Evolutionary conservation across 2,888 invertebrate species (phyloP), one percentile per base, ranked within the genome.

Genomic region (Eilema griseolum): DNA sequence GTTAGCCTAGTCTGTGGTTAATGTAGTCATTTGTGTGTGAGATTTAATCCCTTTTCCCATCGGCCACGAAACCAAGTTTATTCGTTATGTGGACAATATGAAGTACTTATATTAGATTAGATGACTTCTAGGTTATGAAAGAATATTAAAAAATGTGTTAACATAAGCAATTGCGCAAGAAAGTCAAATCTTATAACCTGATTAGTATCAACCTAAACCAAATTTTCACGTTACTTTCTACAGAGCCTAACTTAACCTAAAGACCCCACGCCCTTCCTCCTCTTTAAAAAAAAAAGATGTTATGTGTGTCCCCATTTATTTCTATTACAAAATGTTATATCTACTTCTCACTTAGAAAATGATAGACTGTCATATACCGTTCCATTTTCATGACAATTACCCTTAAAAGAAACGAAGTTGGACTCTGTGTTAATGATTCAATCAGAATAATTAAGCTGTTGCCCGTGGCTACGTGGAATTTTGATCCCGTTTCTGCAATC

Each of bases 21-120:
- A 59, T 67, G 31, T 69, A 74, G 70, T 64, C 61, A 74, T 78
- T 73, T 70, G 74, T 72, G 70, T 73, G 70, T 75, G 81, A 81
- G 70, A 81, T 78, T 71, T 81, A 73, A 81, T 81, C 72, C 74
- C 70, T 77, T 52, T 52, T 75, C 74, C 79, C 67, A 71, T 73
- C 20, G 60, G 62, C 56, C 20, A 31, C 14, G 11, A 70, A 75
- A 80, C 66, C 26, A 56, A 46, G 16, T 67, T 70, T 24, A 16
- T 33, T 62, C 37, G 8, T n/a, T 28, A 57, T 52, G 59, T 60
- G 63, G 20, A 26, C 37, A 57, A 56, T 61, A 60, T 66, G 11
- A 26, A 24, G 20, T 64, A 28, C 26, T 8, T 0, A 59, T n/a
- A 0, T 12, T 57, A 24, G 24, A 57, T 57, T 24, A 57, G 24